A percentile compares a stretch with the other conserved stretches of the same genome.
These are phyloP conservation scores for Dendroctonus valens DNA, from an alignment of 1,140 invertebrate species.

Conservation along the genomic window DNA sequence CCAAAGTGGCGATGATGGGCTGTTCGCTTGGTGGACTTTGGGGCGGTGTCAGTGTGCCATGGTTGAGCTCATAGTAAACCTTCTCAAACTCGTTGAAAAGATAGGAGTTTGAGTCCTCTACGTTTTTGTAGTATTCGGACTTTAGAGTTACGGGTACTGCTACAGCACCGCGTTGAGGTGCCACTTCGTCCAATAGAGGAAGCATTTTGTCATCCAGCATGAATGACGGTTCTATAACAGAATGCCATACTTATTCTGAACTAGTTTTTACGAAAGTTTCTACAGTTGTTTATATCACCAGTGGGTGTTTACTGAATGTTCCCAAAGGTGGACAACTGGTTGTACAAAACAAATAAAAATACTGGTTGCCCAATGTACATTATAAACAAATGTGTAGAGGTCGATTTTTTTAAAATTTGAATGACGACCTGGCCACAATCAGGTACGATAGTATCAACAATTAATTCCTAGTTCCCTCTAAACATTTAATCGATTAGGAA, in stretches of 20 bases:
- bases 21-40: conserved; percentile 66
- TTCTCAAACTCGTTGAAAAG: conserved; percentile 66
- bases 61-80: conserved; percentile 62
- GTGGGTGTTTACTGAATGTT: no score
- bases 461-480: no score
- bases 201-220: no score
- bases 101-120: conserved; percentile 60
- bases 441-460: no score
- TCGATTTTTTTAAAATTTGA: no score
- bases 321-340: no score
- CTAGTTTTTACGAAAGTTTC: no score
- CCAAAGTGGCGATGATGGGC: conserved; percentile 48
- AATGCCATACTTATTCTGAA: conserved; percentile 4
- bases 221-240: conserved; percentile 60
- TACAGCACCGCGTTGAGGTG: conserved; percentile 47
- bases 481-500: background rate
- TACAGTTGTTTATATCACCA: no score
- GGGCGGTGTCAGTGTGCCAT: conserved; percentile 69
- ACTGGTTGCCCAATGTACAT: no score
- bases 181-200: conserved; percentile 65
- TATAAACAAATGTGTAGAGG: no score
- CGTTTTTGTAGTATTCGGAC: conserved; percentile 40
- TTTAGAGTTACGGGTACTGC: conserved; percentile 50
- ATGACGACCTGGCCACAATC: no score
- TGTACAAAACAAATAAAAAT: no score